Conservation (phyloP, 2,797 vertebrate species). For the Petrocephalus schoutedeni region DNA sequence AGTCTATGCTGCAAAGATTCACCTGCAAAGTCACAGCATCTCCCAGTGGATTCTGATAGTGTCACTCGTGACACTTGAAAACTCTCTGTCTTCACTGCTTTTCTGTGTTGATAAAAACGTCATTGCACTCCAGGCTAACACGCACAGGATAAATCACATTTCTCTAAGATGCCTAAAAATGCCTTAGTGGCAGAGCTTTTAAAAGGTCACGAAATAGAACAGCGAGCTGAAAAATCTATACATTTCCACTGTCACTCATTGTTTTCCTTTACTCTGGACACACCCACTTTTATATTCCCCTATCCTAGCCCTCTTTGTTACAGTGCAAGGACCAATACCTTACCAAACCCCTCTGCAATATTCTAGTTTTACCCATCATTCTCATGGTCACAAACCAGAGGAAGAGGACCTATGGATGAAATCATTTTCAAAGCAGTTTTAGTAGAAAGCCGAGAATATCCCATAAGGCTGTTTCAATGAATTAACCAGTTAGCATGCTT, state of each 20-base stretch:
- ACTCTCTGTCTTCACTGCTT: neutral
- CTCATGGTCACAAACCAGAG: neutral
- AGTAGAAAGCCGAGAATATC: constrained; percentile 23
- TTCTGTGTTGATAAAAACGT: neutral
- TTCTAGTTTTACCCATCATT: neutral
- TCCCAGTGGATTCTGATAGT: neutral
- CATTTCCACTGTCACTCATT: neutral
- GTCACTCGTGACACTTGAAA: neutral
- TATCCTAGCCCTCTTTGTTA: neutral
- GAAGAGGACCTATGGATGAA: constrained; percentile 1
- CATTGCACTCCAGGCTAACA: neutral
- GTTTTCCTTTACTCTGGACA: neutral
- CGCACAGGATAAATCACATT: neutral
- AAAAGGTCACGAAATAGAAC: neutral
- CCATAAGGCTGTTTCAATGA: constrained; percentile 44
- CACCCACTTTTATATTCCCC: neutral
- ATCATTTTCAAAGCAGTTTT: constrained; percentile 40
- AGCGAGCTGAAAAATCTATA: neutral
- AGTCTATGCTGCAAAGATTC: neutral
- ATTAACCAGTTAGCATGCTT: constrained; percentile 47
- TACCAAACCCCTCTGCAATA: neutral
- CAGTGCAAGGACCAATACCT: neutral
- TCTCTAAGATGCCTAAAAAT: neutral
- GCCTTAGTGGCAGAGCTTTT: constrained; percentile 1
- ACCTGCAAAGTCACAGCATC: constrained; percentile 8